Conservation (phyloP, 2,888 invertebrate species). For the Ormyrus thymus region DNA sequence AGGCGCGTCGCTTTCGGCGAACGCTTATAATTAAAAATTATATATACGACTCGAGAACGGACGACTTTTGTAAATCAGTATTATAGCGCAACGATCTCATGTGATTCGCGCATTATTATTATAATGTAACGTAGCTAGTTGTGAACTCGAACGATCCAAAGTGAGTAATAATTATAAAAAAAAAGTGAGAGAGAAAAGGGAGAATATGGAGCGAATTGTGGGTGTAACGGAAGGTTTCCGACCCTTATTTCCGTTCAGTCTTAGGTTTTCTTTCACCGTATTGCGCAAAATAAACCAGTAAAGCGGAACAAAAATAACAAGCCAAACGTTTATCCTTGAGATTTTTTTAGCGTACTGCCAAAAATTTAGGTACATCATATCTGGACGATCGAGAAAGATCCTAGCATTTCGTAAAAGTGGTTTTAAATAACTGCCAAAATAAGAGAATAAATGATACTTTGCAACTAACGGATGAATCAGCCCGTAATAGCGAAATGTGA, state of each 20-base stretch:
- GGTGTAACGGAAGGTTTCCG: conserved; percentile 62
- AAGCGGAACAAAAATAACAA: not conserved
- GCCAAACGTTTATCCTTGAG: too few relatives aligned
- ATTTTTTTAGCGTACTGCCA: too few relatives aligned
- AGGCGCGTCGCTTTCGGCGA: conserved; percentile 1
- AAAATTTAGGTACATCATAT: too few relatives aligned
- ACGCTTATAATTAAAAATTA: conserved; percentile 39
- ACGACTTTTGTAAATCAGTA: conserved; percentile 55
- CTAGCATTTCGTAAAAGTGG: conserved; percentile 27
- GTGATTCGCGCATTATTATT: conserved; percentile 50
- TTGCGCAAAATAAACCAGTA: not conserved
- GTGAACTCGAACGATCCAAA: conserved; percentile 21
- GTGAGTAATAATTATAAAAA: conserved; percentile 10
- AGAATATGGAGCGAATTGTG: conserved; percentile 38
- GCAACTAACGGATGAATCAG: conserved; percentile 5
- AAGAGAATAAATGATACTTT: conserved; percentile 12
- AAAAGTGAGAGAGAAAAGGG: not conserved
- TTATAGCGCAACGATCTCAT: conserved; percentile 48
- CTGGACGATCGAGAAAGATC: not conserved
- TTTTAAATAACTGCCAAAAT: conserved; percentile 39
- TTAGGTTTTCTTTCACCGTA: not conserved
- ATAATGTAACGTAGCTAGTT: conserved; percentile 45
- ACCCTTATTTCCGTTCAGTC: conserved; percentile 11
- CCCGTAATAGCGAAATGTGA: not conserved
- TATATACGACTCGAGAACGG: conserved; percentile 27